These are phyloP conservation scores for Myiagra hebetior DNA, from an alignment of 2,113 vertebrate genomes.

Conservation along the genomic window DNA sequence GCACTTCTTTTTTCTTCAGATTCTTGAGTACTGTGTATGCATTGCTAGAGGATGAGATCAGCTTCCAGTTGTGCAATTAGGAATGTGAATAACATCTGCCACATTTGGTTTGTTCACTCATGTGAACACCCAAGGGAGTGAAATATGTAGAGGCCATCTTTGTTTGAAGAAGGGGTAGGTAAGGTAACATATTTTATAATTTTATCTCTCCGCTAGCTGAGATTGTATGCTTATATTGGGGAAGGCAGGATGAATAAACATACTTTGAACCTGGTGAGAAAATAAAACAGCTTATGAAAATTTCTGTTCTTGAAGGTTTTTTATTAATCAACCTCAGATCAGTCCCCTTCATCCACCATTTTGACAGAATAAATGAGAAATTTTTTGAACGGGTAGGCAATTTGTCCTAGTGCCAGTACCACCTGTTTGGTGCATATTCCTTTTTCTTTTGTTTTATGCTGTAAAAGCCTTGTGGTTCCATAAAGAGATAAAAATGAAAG, in stretches of 20 bases:
- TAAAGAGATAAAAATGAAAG: not conserved
- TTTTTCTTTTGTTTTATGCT: not conserved
- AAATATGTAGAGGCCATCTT: not conserved
- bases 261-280: not conserved
- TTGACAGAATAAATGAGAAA: not conserved
- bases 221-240: not conserved
- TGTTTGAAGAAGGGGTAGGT: not conserved
- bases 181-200: constrained; percentile 14
- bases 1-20: not conserved
- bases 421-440: not conserved
- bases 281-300: not conserved
- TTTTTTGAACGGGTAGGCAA: not conserved
- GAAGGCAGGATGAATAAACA: not conserved
- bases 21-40: not conserved
- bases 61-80: constrained; percentile 53
- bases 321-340: not conserved
- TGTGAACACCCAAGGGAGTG: not conserved
- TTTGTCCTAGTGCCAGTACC: not conserved
- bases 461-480: not conserved
- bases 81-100: constrained; percentile 59
- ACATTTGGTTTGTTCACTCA: constrained; percentile 41
- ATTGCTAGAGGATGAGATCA: constrained; percentile 44
- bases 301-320: not conserved
- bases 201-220: not conserved
- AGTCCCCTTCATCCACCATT: not conserved